A percentile compares a stretch with the other conserved stretches of the same genome.
Conservation (phyloP, 2,888 invertebrate genomes). For the Calliphora vomitoria region DNA sequence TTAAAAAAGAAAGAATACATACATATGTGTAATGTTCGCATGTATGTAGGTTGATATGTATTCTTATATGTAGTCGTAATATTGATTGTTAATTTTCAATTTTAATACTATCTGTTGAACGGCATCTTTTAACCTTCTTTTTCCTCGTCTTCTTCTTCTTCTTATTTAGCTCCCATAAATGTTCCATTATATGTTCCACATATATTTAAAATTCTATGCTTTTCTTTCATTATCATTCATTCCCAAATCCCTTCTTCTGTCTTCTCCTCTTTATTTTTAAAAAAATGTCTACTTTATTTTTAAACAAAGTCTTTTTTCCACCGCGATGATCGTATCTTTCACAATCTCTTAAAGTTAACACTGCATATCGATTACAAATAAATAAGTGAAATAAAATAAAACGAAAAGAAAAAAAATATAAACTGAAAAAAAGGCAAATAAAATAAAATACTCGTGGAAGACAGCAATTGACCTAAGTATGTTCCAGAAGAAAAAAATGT, state of each 20-base stretch:
- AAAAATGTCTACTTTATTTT: background rate
- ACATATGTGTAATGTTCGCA: background rate
- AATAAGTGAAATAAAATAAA: constrained; percentile 6
- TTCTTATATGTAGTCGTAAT: constrained; percentile 29
- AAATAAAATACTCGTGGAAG: background rate
- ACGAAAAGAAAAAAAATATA: constrained; percentile 5
- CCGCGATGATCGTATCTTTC: constrained; percentile 55
- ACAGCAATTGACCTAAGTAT: constrained; percentile 59
- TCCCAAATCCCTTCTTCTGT: constrained; percentile 35
- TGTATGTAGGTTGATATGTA: background rate
- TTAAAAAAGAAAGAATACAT: constrained; percentile 10
- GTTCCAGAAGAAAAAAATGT: background rate
- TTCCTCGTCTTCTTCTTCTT: background rate
- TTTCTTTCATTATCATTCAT: constrained; percentile 50
- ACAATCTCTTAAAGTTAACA: constrained; percentile 71
- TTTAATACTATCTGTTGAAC: constrained; percentile 60
- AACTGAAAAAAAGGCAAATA: background rate
- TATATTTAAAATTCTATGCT: constrained; percentile 18
- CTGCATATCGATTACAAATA: constrained; percentile 72
- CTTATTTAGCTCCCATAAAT: constrained; percentile 34
- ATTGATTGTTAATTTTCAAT: constrained; percentile 70
- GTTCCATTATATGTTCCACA: constrained; percentile 10
- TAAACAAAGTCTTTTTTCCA: constrained; percentile 7
- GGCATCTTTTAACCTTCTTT: constrained; percentile 63
- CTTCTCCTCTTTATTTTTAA: background rate